Base-by-base conservation (phyloP, 2,113 vertebrate species). In the Nothobranchius kuhntae region DNA sequence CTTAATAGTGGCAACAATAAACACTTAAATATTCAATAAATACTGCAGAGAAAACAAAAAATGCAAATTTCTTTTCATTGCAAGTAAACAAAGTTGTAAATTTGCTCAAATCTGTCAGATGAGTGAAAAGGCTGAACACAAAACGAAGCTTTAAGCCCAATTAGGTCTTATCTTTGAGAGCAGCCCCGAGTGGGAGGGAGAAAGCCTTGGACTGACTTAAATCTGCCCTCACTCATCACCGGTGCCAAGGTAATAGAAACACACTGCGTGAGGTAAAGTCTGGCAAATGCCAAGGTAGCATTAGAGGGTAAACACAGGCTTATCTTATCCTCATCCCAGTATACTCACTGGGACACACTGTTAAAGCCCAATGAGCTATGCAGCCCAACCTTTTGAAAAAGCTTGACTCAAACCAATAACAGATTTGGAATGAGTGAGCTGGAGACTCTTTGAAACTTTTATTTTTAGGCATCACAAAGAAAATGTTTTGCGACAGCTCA, bases 301-400 rank as follows among this genome's bases (percentile, higher is more conserved):
- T 67, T 77, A 73, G 74, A 75, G 78, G 70, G 82, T 83, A 84
- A 90, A 87, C 81, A 89, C 21, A 60, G 60, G 65, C 75, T 88
- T 91, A 87, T 89, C 88, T 89, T 73, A 80, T 87, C 81, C 74
- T 81, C 61, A 72, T 85, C 84, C 83, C 81, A 66, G 71, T 57
- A 65, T 46, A 65, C 81, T 79, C 76, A 63, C 76, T 13, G 58
- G 80, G 72, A 58, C 66, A 47, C 57, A 9, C 68, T 72, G 67
- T 75, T 73, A 74, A 61, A 78, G 73, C 68, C 70, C 75, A 59
- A 55, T 24, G 67, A 55, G 52, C 51, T 71, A 57, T 66, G 71
- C 61, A 53, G 78, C 66, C 77, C 73, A 70, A 70, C 68, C 68
- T 82, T 84, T 77, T 54, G 52, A 82, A 70, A 82, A 30, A 68